A percentile compares a stretch with the other conserved stretches of the same genome.
These are phyloP conservation scores for Neotoma lepida DNA, from an alignment of 2,113 vertebrate species.

Conservation along the genomic window DNA sequence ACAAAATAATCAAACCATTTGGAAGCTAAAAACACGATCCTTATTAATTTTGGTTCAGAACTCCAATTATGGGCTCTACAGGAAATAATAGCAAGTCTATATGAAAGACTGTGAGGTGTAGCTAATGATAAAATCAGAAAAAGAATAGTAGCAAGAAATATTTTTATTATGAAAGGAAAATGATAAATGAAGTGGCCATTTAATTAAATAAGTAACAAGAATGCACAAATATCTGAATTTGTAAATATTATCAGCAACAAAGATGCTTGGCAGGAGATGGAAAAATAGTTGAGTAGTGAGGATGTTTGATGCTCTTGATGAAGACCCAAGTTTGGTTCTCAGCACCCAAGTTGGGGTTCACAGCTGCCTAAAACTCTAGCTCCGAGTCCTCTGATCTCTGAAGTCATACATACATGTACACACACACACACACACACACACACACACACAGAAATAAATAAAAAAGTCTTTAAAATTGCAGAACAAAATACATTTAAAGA, in stretches of 20 bases:
- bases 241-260: background rate
- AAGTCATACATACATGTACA: background rate
- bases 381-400: background rate
- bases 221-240: background rate
- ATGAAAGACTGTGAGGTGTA: too few species aligned
- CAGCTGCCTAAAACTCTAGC: too few species aligned
- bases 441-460: background rate
- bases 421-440: background rate
- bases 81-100: too few species aligned
- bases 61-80: background rate
- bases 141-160: slow-evolving; percentile 32
- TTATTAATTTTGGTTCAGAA: slow-evolving; percentile 52
- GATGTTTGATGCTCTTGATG: background rate
- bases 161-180: slow-evolving; percentile 5
- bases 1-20: slow-evolving; percentile 55
- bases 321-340: background rate
- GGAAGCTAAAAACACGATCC: slow-evolving; percentile 42
- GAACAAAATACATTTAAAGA: background rate
- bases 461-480: background rate
- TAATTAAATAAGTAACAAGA: slow-evolving; percentile 20
- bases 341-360: background rate
- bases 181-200: slow-evolving; percentile 25
- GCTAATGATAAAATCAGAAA: slow-evolving; percentile 19
- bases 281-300: background rate
- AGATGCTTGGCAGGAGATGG: background rate